Conservation (phyloP, 2,888 invertebrate species). For the Ecliptopera silaceata region DNA sequence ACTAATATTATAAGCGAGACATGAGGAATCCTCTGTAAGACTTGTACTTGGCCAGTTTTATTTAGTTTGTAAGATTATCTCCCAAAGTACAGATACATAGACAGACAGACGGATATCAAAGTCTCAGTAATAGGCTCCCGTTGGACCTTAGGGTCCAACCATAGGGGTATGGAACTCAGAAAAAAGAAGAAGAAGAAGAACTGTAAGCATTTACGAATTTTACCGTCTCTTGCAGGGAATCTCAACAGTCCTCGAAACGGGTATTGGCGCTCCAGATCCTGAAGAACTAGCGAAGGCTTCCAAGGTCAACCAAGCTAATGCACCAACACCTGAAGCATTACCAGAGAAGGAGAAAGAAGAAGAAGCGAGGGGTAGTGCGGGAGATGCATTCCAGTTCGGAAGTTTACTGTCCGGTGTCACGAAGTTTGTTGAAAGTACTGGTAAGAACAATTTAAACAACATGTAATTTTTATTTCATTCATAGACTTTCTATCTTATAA, state of each 20-base stretch:
- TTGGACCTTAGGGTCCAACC: too few species aligned
- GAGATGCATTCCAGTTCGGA: constrained; percentile 81
- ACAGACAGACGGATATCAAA: too few species aligned
- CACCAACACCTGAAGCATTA: constrained; percentile 21
- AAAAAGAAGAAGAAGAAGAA: too few species aligned
- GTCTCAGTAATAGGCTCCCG: too few species aligned
- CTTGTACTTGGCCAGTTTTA: too few species aligned
- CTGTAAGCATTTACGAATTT: background rate
- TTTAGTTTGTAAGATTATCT: too few species aligned
- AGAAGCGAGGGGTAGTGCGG: constrained; percentile 37
- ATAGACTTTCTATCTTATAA: background rate
- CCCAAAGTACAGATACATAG: too few species aligned
- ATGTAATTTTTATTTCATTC: too few species aligned
- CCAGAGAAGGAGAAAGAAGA: constrained; percentile 25
- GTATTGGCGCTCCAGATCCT: constrained; percentile 93
- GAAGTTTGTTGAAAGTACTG: constrained; percentile 87
- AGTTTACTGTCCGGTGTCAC: constrained; percentile 87
- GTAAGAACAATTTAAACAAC: constrained; percentile 45
- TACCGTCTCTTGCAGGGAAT: constrained; percentile 83
- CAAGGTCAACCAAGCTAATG: constrained; percentile 38
- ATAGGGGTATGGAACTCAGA: too few species aligned
- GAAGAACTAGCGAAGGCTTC: constrained; percentile 85
- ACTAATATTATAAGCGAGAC: too few species aligned
- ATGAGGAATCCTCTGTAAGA: too few species aligned
- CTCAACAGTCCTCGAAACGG: constrained; percentile 89